Evolutionary conservation across 1,140 invertebrate genomes (phyloP).

Genomic region (Drosophila nannoptera): DNA sequence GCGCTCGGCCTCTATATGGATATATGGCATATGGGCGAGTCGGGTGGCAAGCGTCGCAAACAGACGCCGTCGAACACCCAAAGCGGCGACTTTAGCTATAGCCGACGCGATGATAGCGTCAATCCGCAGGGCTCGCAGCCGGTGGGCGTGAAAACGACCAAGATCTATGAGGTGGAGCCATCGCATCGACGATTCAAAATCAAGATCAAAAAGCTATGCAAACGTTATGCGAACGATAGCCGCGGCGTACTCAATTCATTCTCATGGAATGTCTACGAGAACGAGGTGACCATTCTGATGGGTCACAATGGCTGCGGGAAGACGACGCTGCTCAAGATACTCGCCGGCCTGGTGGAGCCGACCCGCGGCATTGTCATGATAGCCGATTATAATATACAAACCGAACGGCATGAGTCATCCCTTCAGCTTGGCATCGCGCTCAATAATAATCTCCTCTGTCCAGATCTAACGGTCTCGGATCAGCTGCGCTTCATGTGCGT

Average conservation of each 20-base stretch:
- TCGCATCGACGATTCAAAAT: slow-evolving; percentile 61
- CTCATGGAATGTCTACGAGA: slow-evolving; percentile 79
- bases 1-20: slow-evolving; percentile 52
- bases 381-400: slow-evolving; percentile 82
- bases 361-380: slow-evolving; percentile 86
- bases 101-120: slow-evolving; percentile 24
- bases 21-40: slow-evolving; percentile 46
- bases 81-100: slow-evolving; percentile 29
- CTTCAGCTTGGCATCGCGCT: slow-evolving; percentile 56
- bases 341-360: slow-evolving; percentile 88
- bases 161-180: slow-evolving; percentile 67
- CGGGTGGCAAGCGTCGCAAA: slow-evolving; percentile 19
- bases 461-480: slow-evolving; percentile 38
- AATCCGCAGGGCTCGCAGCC: slow-evolving; percentile 19
- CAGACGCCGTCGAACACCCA: slow-evolving; percentile 4
- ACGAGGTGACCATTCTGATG: slow-evolving; percentile 86
- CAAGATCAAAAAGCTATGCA: slow-evolving; percentile 64
- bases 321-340: slow-evolving; percentile 87
- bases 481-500: slow-evolving; percentile 79
- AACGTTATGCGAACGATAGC: slow-evolving; percentile 62
- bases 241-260: slow-evolving; percentile 83
- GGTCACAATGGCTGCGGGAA: slow-evolving; percentile 93
- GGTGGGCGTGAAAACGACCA: slow-evolving; percentile 52
- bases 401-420: slow-evolving; percentile 41
- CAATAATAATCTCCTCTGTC: slow-evolving; percentile 28